phyloP scores from a whole-genome alignment of 2,888 invertebrate species.

The Cantharis flavilabris region DNA sequence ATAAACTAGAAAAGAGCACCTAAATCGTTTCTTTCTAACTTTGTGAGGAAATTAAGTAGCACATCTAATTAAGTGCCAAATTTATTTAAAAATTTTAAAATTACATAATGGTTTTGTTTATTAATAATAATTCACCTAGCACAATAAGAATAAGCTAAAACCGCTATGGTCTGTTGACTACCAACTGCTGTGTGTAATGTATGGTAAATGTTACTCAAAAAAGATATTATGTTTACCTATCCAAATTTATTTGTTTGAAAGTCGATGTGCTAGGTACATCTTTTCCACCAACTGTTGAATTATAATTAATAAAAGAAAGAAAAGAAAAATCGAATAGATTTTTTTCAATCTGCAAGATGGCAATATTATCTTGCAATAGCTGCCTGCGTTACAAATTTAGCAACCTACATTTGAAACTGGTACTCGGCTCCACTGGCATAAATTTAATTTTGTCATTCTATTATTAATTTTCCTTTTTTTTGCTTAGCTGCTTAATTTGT shows the following conservation, averaged over 20 bases:
- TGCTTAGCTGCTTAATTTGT: not conserved
- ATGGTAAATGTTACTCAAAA: not conserved
- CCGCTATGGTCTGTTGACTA: conserved; percentile 3
- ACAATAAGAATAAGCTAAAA: not conserved
- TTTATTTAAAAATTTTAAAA: not conserved
- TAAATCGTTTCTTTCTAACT: not conserved
- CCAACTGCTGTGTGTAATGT: conserved; percentile 12
- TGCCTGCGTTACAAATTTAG: conserved; percentile 20
- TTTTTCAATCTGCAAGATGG: not conserved
- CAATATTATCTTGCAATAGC: conserved; percentile 1
- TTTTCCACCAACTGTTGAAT: not conserved
- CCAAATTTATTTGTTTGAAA: not conserved
- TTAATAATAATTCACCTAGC: not conserved
- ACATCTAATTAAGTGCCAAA: not conserved
- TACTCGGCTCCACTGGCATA: conserved; percentile 10
- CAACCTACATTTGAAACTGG: conserved; percentile 24
- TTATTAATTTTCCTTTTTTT: conserved; percentile 10
- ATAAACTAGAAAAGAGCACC: not conserved
- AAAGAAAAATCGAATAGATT: too few species aligned
- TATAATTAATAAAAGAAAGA: not conserved
- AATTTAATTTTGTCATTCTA: conserved; percentile 25
- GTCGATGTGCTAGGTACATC: not conserved
- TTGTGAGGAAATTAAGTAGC: not conserved
- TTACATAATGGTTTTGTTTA: not conserved
- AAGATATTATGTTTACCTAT: not conserved